phyloP scores from a whole-genome alignment of 2,113 vertebrate genomes.

The Heptranchias perlo region DNA sequence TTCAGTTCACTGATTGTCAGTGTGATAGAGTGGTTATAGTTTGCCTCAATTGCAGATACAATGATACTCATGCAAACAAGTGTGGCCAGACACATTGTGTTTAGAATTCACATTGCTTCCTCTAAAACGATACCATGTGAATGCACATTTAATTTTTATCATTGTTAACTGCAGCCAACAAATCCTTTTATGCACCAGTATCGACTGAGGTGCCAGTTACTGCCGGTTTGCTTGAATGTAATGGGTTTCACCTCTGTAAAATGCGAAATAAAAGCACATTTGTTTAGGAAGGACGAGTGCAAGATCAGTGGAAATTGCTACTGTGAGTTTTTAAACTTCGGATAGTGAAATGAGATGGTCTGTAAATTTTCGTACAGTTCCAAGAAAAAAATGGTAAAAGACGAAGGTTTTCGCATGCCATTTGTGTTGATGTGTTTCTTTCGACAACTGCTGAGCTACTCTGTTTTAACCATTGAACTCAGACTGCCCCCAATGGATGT shows the following conservation, averaged over 20 bases:
- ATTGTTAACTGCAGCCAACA: background rate
- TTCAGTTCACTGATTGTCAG: background rate
- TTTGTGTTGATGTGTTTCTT: constrained; percentile 52
- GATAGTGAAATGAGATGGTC: background rate
- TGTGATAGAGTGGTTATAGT: background rate
- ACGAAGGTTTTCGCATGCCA: constrained; percentile 55
- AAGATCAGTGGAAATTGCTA: background rate
- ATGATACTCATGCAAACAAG: background rate
- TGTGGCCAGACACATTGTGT: background rate
- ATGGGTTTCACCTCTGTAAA: background rate
- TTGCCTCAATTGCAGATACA: background rate
- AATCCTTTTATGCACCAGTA: background rate
- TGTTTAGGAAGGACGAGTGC: background rate
- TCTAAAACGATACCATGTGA: background rate
- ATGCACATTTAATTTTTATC: background rate
- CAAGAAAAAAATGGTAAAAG: background rate
- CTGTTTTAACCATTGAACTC: constrained; percentile 51
- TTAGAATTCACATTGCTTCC: background rate
- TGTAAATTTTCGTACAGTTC: constrained; percentile 10
- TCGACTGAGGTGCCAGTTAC: background rate
- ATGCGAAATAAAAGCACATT: constrained; percentile 25
- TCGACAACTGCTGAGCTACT: constrained; percentile 53
- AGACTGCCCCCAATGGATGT: constrained; percentile 46
- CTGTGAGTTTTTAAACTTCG: background rate
- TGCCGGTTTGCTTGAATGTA: background rate